Conservation (phyloP, 2,113 vertebrate species). For the Cynocephalus volans region DNA sequence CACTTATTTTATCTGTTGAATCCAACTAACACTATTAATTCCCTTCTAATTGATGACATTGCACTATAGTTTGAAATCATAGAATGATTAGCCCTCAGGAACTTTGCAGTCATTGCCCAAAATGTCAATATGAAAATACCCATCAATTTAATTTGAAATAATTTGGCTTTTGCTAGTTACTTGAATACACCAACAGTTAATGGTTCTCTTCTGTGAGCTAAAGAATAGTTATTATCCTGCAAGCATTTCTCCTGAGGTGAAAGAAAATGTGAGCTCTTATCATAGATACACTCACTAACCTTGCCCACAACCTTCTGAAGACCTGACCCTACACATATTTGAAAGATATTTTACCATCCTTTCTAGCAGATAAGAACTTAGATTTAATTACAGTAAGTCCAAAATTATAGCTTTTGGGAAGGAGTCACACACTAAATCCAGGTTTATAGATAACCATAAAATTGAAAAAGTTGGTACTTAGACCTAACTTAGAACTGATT, state of each 20-base stretch:
- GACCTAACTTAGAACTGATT: constrained; percentile 62
- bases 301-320: constrained; percentile 15
- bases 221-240: not conserved
- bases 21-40: not conserved
- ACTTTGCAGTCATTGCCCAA: not conserved
- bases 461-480: constrained; percentile 76
- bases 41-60: not conserved
- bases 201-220: not conserved
- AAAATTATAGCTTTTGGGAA: constrained; percentile 79
- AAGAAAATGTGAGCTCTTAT: constrained; percentile 24
- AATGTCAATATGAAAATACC: constrained; percentile 18
- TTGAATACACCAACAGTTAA: not conserved
- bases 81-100: not conserved
- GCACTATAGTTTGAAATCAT: not conserved
- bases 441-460: constrained; percentile 82
- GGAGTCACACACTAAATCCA: constrained; percentile 70
- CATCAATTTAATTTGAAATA: constrained; percentile 48
- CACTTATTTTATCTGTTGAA: not conserved
- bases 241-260: not conserved
- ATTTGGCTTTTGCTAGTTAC: constrained; percentile 8
- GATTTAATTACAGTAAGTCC: constrained; percentile 77
- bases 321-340: constrained; percentile 25
- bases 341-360: constrained; percentile 62
- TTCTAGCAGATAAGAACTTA: constrained; percentile 72
- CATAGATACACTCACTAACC: not conserved